phyloP scores from a whole-genome alignment of 2,888 invertebrate species.

The Clivina fossor region DNA sequence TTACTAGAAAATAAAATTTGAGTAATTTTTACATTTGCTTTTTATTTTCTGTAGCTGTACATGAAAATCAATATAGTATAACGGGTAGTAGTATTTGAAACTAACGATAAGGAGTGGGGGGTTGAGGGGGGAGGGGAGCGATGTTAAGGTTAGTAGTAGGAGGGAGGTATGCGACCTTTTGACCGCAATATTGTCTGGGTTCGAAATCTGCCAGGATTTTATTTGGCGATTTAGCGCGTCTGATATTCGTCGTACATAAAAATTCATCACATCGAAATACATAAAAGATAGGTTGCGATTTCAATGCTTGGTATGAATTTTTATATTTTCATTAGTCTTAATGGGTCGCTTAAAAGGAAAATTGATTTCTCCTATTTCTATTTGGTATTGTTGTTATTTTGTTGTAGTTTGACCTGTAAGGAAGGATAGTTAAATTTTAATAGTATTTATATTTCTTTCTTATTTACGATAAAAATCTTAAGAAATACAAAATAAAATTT shows the following conservation, averaged over 20 bases:
- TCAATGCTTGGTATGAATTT: conserved; percentile 12
- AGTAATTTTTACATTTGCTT: no score
- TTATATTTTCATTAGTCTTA: conserved; percentile 24
- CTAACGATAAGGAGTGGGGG: conserved; percentile 5
- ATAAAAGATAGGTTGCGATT: conserved; percentile 15
- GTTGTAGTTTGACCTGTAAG: no score
- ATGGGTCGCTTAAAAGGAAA: conserved; percentile 16
- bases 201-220: conserved; percentile 26
- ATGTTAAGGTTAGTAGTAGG: conserved; percentile 4
- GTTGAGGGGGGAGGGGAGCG: background rate
- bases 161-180: conserved; percentile 38
- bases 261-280: conserved; percentile 23
- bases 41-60: no score
- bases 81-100: no score
- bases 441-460: no score
- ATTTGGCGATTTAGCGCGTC: conserved; percentile 20
- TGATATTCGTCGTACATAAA: conserved; percentile 14
- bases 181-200: conserved; percentile 44
- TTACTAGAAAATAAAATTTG: no score
- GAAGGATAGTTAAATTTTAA: no score
- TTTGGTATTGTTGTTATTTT: no score
- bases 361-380: conserved; percentile 23
- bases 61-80: no score
- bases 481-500: no score
- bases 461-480: no score